Percentiles rank a stretch among this genome's conserved stretches.
These are phyloP conservation scores for Enteromius argenteus DNA, from an alignment of 2,797 vertebrate genomes.

Conservation along the genomic window DNA sequence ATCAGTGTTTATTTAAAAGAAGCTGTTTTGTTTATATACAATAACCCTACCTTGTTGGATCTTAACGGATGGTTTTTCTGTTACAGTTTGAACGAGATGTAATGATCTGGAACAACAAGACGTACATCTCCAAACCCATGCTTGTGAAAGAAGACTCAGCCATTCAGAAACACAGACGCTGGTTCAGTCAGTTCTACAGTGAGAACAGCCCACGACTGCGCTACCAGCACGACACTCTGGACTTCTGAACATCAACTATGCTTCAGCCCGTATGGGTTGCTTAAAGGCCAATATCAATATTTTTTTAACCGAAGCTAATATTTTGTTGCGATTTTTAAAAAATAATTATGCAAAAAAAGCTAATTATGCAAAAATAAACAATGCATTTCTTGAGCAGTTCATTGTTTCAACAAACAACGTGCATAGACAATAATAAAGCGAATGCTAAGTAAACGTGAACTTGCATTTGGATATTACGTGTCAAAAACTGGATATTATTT, in stretches of 20 bases:
- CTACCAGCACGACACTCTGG: constrained; percentile 70
- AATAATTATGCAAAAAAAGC: constrained; percentile 10
- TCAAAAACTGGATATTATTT: neutral
- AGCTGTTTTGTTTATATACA: neutral
- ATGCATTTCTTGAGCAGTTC: neutral
- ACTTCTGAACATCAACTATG: constrained; percentile 73
- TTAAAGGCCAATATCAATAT: neutral
- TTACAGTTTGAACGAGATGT: constrained; percentile 85
- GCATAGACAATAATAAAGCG: constrained; percentile 6
- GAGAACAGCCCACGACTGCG: constrained; percentile 76
- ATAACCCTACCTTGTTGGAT: neutral
- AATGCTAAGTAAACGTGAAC: constrained; percentile 16
- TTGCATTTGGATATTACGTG: neutral
- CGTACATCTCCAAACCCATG: constrained; percentile 80
- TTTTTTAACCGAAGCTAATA: constrained; percentile 32
- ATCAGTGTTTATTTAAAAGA: neutral
- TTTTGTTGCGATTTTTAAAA: constrained; percentile 18
- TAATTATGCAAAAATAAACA: constrained; percentile 13
- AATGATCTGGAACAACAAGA: constrained; percentile 92
- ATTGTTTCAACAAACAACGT: constrained; percentile 5
- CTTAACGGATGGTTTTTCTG: constrained; percentile 14
- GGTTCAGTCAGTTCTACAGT: constrained; percentile 89
- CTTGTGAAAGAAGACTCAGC: constrained; percentile 84
- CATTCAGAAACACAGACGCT: constrained; percentile 84
- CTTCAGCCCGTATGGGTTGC: neutral